phyloP scores from a whole-genome alignment of 2,113 vertebrate species.

The Picathartes gymnocephalus region DNA sequence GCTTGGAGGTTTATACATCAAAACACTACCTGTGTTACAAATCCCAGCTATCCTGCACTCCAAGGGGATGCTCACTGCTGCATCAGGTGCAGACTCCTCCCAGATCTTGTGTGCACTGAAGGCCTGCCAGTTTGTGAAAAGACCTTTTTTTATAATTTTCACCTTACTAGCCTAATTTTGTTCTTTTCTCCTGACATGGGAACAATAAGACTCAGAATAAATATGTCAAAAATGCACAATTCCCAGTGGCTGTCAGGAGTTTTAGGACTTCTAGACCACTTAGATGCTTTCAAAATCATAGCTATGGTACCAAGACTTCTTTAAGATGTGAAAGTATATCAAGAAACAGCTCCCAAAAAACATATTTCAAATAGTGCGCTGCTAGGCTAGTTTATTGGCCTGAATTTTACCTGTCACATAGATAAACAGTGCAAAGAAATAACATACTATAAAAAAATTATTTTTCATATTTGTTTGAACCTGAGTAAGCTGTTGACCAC shows the following conservation, averaged over 20 bases:
- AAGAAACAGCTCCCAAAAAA: not conserved
- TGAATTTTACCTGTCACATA: not conserved
- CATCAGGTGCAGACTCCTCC: not conserved
- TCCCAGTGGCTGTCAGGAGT: not conserved
- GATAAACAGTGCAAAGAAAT: not conserved
- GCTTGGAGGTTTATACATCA: not conserved
- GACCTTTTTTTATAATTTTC: not conserved
- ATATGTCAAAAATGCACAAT: not conserved
- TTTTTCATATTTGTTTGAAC: not conserved
- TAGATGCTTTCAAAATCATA: not conserved
- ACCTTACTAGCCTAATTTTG: not conserved
- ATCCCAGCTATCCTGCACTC: not conserved
- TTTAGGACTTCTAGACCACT: not conserved
- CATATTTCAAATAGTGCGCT: not conserved
- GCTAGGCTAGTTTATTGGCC: not conserved
- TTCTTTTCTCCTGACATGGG: not conserved
- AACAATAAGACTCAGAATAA: not conserved
- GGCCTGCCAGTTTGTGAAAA: not conserved
- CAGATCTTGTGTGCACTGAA: not conserved
- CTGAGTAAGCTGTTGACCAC: not conserved
- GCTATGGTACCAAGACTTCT: not conserved
- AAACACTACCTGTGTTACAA: rapidly evolving
- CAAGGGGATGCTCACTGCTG: not conserved
- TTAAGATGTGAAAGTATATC: not conserved
- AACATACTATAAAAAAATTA: not conserved